Conservation (phyloP, 2,888 invertebrate genomes). For the Hydrotaea diabolus region DNA sequence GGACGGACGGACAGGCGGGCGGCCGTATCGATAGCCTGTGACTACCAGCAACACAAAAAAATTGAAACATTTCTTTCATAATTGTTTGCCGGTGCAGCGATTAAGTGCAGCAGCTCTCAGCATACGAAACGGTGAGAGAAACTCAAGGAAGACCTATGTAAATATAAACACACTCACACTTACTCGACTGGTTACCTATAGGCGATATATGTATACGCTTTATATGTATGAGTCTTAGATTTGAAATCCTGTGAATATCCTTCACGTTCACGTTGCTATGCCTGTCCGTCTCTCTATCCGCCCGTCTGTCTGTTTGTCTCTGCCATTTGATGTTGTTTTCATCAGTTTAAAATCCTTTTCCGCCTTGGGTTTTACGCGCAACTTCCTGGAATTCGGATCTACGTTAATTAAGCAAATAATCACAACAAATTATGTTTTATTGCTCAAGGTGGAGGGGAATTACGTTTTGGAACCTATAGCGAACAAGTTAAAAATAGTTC, state of each 20-base stretch:
- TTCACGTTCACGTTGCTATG: neutral
- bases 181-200: neutral
- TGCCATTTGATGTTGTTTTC: slow-evolving; percentile 2
- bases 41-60: slow-evolving; percentile 6
- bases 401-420: slow-evolving; percentile 27
- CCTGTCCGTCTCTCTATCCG: neutral
- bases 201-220: neutral
- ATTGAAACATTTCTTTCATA: slow-evolving; percentile 9
- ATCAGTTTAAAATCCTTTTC: neutral
- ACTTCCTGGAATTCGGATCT: slow-evolving; percentile 23
- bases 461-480: too few relatives aligned
- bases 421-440: slow-evolving; percentile 11
- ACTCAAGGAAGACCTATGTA: slow-evolving; percentile 3
- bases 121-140: neutral
- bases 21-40: neutral
- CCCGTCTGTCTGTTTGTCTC: neutral
- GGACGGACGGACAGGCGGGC: slow-evolving; percentile 17
- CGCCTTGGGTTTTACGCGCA: slow-evolving; percentile 1
- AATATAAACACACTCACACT: neutral
- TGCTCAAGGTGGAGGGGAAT: too few relatives aligned
- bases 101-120: too few relatives aligned
- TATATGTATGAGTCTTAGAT: too few relatives aligned
- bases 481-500: too few relatives aligned
- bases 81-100: neutral
- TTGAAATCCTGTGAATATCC: slow-evolving; percentile 11